A percentile compares a stretch with the other conserved stretches of the same genome.
Conservation (phyloP, 2,113 vertebrate species). For the Nettapus auritus region DNA sequence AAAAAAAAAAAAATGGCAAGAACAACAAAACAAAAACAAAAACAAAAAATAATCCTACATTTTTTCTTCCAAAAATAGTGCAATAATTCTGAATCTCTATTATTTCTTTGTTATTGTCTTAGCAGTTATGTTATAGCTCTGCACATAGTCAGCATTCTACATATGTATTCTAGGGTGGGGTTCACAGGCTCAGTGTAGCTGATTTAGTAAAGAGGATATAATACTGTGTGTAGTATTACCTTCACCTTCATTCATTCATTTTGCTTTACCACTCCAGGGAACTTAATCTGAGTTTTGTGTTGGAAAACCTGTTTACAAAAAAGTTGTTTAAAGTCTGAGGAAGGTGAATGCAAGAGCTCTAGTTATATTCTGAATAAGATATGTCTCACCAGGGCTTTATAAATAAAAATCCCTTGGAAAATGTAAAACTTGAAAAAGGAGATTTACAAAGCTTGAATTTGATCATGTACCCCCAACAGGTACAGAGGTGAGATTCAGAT, state of each 20-base stretch:
- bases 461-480: background rate
- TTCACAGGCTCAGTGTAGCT: background rate
- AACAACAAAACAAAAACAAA: background rate
- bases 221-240: background rate
- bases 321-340: background rate
- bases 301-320: background rate
- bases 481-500: background rate
- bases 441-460: background rate
- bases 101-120: background rate
- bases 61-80: background rate
- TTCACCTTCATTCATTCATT: background rate
- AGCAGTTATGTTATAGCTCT: background rate
- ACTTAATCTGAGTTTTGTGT: background rate
- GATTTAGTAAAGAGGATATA: background rate
- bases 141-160: background rate
- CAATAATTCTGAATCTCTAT: background rate
- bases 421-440: background rate
- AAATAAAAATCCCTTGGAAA: background rate
- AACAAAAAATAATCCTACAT: background rate
- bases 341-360: background rate
- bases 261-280: background rate
- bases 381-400: background rate
- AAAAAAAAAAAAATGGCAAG: background rate
- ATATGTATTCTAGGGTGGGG: background rate
- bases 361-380: background rate